Conservation (phyloP, 1,140 invertebrate species). For the Tenebrio molitor region DNA sequence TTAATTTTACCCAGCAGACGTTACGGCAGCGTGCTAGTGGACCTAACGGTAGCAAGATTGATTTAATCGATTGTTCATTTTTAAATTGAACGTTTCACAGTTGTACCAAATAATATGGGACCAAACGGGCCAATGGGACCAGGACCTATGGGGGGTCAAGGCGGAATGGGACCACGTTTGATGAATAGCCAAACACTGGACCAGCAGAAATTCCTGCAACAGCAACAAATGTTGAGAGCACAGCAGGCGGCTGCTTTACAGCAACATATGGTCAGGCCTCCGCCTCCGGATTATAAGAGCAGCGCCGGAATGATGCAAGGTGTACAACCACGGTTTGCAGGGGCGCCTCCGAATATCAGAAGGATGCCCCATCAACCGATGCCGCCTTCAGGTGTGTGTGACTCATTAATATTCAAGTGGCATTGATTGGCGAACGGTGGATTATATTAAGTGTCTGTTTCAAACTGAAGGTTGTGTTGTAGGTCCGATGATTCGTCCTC, state of each 20-base stretch:
- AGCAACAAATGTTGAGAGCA: conserved; percentile 57
- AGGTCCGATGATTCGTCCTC: conserved; percentile 79
- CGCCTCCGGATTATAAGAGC: conserved; percentile 83
- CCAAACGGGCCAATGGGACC: conserved; percentile 53
- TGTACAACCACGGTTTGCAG: conserved; percentile 66
- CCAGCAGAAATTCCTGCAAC: conserved; percentile 64
- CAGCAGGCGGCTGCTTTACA: conserved; percentile 55
- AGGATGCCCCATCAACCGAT: conserved; percentile 77
- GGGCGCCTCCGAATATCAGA: conserved; percentile 71
- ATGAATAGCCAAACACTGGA: conserved; percentile 49
- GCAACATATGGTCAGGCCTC: conserved; percentile 70
- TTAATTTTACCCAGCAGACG: conserved; percentile 86
- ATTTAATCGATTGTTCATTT: no score
- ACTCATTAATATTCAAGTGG: no score
- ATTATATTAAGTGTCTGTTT: no score
- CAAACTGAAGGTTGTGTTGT: no score
- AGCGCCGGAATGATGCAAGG: conserved; percentile 74
- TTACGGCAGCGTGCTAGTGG: conserved; percentile 68
- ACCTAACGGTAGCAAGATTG: conserved; percentile 50
- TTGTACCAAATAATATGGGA: conserved; percentile 41
- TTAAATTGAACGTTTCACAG: no score
- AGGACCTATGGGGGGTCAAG: conserved; percentile 54
- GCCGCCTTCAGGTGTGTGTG: conserved; percentile 75
- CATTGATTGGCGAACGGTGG: no score
- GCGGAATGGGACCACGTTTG: conserved; percentile 50